Percentiles rank a stretch among this genome's conserved stretches.
phyloP scores from a whole-genome alignment of 2,797 vertebrate genomes.

The Adelosebastes latens region DNA sequence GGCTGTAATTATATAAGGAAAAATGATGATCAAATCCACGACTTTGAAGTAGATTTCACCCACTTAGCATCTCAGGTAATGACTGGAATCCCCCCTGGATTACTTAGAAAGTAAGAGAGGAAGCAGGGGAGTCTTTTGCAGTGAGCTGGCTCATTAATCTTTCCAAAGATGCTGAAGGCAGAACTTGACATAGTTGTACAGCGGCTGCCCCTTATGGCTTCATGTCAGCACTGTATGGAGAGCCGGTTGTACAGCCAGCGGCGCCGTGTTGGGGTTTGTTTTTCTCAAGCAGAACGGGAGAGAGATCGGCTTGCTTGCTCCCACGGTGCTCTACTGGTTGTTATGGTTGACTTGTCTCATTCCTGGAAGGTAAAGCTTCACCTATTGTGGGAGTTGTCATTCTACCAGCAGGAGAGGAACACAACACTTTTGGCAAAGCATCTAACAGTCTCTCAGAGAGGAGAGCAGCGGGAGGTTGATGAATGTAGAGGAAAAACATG shows the following conservation, averaged over 20 bases:
- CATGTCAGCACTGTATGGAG: constrained; percentile 50
- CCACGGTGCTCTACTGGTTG: constrained; percentile 46
- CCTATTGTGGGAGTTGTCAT: constrained; percentile 72
- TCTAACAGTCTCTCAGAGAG: constrained; percentile 53
- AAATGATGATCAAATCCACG: constrained; percentile 59
- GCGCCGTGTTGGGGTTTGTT: constrained; percentile 43
- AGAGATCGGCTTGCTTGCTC: constrained; percentile 32
- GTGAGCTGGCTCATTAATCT: constrained; percentile 78
- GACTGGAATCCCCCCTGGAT: constrained; percentile 65
- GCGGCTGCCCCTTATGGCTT: constrained; percentile 55
- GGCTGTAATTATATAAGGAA: constrained; percentile 56
- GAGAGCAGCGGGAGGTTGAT: constrained; percentile 72
- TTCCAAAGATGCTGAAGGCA: constrained; percentile 76
- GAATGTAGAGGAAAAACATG: constrained; percentile 59
- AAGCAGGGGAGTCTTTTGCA: constrained; percentile 65
- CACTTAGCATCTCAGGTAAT: constrained; percentile 73
- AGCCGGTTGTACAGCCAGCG: constrained; percentile 42
- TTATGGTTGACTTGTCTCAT: constrained; percentile 62
- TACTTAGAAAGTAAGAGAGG: constrained; percentile 62
- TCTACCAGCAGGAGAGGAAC: constrained; percentile 66
- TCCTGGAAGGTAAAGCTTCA: constrained; percentile 73
- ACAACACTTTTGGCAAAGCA: constrained; percentile 64
- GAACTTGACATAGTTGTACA: constrained; percentile 65
- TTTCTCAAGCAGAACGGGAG: constrained; percentile 33
- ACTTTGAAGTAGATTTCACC: constrained; percentile 64